Conservation (phyloP, 2,113 vertebrate species). For the Stegastes partitus region DNA sequence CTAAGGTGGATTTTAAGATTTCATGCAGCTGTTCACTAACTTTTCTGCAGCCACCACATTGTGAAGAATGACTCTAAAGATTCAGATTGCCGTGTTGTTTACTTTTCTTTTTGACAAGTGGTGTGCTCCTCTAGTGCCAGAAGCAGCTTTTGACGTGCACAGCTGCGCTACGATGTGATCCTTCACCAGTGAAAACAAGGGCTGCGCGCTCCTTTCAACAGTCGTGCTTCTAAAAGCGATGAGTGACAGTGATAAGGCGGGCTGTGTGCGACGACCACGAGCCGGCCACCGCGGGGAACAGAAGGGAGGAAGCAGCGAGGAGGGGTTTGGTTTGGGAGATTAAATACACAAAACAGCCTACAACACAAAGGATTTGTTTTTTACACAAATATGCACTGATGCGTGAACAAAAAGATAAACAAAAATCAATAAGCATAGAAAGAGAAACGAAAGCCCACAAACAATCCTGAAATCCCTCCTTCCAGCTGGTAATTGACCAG, state of each 20-base stretch:
- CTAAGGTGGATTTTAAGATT: no score
- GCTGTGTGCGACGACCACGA: neutral
- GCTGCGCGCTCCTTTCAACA: neutral
- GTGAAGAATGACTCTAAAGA: no score
- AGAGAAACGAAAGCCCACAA: neutral
- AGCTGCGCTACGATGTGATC: no score
- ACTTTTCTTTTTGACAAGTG: no score
- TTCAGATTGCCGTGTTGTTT: no score
- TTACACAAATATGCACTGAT: slow-evolving; percentile 9
- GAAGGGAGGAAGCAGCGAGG: neutral
- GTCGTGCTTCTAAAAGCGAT: slow-evolving; percentile 14
- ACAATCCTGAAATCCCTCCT: slow-evolving; percentile 19
- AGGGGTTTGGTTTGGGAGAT: neutral
- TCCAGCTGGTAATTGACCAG: slow-evolving; percentile 49
- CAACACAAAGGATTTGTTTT: slow-evolving; percentile 4
- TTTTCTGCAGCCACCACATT: no score
- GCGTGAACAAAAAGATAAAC: slow-evolving; percentile 10
- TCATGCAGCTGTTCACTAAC: no score
- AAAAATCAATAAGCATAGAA: slow-evolving; percentile 15
- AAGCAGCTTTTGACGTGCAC: neutral
- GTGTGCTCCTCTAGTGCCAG: no score
- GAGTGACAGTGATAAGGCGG: slow-evolving; percentile 1
- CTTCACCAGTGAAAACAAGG: neutral
- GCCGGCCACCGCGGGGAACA: neutral
- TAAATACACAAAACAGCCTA: neutral